Conservation (phyloP, 2,113 vertebrate species). For the Lethenteron reissneri region DNA sequence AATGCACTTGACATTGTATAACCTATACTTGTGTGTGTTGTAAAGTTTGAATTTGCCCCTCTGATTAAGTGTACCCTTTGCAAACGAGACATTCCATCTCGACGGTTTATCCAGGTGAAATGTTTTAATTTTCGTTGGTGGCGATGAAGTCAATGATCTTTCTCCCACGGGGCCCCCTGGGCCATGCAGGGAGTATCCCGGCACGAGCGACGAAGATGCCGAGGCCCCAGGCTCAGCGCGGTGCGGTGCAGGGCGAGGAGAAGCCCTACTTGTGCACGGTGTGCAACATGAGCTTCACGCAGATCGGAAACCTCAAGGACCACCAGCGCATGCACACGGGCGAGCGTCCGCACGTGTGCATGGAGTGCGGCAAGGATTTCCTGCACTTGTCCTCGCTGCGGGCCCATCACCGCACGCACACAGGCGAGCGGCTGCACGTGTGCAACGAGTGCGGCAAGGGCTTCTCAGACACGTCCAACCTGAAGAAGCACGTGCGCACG, state of each 20-base stretch:
- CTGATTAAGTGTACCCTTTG: too few relatives aligned
- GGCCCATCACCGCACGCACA: background rate
- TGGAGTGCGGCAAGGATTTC: background rate
- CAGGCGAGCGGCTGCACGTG: background rate
- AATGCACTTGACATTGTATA: too few relatives aligned
- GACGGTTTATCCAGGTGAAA: too few relatives aligned
- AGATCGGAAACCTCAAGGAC: background rate
- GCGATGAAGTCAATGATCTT: too few relatives aligned
- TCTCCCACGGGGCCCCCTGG: too few relatives aligned
- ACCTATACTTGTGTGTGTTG: too few relatives aligned
- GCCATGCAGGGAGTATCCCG: too few relatives aligned
- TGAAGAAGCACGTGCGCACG: background rate
- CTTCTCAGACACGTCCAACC: background rate
- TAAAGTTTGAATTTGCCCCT: too few relatives aligned
- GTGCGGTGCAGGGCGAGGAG: slow-evolving; percentile 53
- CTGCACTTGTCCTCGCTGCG: background rate
- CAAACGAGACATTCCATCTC: too few relatives aligned
- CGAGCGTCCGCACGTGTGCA: slow-evolving; percentile 26
- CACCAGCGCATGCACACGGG: slow-evolving; percentile 9
- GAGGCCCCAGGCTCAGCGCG: too few relatives aligned
- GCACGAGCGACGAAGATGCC: too few relatives aligned
- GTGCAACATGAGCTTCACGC: background rate
- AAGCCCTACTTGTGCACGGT: slow-evolving; percentile 46
- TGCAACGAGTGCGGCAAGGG: background rate
- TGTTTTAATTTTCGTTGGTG: too few relatives aligned